Evolutionary conservation across 2,888 invertebrate genomes (phyloP).

Genomic region (Dasypolia templi): DNA sequence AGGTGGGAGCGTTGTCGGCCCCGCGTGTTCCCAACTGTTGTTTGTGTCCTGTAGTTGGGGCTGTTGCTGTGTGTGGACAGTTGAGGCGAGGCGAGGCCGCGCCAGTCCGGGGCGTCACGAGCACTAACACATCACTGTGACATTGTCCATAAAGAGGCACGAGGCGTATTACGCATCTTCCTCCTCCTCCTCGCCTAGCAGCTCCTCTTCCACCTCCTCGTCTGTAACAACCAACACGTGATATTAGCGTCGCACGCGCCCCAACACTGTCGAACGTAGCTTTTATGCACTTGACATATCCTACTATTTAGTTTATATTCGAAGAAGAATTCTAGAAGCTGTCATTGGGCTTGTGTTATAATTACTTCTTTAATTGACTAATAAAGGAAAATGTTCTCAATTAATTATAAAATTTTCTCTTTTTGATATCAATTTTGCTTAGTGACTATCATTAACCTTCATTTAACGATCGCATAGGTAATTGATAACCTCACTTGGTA

Average conservation of each 20-base stretch:
- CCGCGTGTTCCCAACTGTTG: slow-evolving; percentile 88
- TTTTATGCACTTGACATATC: slow-evolving; percentile 3
- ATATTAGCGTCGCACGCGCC: slow-evolving; percentile 45
- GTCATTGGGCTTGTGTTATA: not conserved
- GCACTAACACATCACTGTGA: slow-evolving; percentile 90
- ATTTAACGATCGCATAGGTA: slow-evolving; percentile 28
- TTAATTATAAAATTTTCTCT: not conserved
- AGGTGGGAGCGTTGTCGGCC: slow-evolving; percentile 88
- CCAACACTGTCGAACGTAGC: slow-evolving; percentile 10
- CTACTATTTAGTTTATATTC: slow-evolving; percentile 4
- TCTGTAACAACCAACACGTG: slow-evolving; percentile 82
- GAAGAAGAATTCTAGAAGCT: too few species aligned
- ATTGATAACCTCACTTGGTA: slow-evolving; percentile 56
- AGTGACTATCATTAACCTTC: slow-evolving; percentile 19
- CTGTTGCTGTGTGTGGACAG: slow-evolving; percentile 76
- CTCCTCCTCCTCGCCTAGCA: slow-evolving; percentile 89
- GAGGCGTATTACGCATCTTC: slow-evolving; percentile 90
- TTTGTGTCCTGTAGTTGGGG: slow-evolving; percentile 73
- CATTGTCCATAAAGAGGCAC: slow-evolving; percentile 89
- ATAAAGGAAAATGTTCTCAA: not conserved
- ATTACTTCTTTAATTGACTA: not conserved
- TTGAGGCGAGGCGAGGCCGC: slow-evolving; percentile 89
- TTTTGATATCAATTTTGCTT: not conserved
- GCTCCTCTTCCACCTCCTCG: slow-evolving; percentile 89
- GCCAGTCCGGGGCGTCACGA: slow-evolving; percentile 87